Evolutionary conservation across 2,888 invertebrate species (phyloP).

Genomic region (Sarcophaga caerulescens): DNA sequence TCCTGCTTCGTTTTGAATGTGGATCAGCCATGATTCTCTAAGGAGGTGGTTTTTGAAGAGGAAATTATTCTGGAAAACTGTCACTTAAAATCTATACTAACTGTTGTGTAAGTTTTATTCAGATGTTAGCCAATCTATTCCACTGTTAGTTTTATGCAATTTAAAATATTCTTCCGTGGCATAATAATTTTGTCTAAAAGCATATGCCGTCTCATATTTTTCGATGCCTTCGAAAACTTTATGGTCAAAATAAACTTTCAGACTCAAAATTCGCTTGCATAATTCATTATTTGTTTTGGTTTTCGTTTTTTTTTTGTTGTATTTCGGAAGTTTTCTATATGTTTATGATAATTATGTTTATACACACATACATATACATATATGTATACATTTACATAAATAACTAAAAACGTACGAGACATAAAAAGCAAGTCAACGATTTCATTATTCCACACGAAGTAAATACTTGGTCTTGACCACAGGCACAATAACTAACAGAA

Average conservation of each 20-base stretch:
- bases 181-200: slow-evolving; percentile 7
- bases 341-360: slow-evolving; percentile 58
- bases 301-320: neutral
- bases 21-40: no score
- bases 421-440: neutral
- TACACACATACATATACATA: neutral
- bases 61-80: no score
- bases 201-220: slow-evolving; percentile 39
- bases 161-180: neutral
- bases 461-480: slow-evolving; percentile 41
- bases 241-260: slow-evolving; percentile 29
- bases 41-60: no score
- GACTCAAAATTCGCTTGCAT: slow-evolving; percentile 32
- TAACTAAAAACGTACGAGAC: neutral
- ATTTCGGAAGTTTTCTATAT: slow-evolving; percentile 45
- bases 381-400: neutral
- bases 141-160: no score
- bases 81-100: no score
- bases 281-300: slow-evolving; percentile 29
- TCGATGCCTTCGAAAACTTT: slow-evolving; percentile 3
- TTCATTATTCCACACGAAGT: neutral
- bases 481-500: slow-evolving; percentile 17
- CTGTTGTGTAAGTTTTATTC: no score
- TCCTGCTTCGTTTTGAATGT: no score
- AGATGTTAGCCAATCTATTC: no score